These are phyloP conservation scores for Podargus strigoides DNA, from an alignment of 2,797 vertebrate genomes.

Conservation along the genomic window DNA sequence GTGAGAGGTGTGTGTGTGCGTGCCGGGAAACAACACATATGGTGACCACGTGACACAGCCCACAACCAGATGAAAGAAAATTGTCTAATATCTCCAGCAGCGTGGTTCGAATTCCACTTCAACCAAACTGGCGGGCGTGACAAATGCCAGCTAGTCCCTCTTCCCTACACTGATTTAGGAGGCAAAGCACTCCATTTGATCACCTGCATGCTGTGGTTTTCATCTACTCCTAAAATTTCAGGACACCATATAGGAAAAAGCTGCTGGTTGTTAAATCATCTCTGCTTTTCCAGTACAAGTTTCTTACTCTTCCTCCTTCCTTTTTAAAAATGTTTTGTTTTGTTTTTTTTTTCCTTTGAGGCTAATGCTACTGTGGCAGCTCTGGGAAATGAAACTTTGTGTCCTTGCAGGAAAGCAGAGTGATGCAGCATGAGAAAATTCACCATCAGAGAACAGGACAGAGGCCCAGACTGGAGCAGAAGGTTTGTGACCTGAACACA, in stretches of 20 bases:
- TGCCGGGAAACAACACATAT: slow-evolving; percentile 49
- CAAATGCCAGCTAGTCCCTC: slow-evolving; percentile 59
- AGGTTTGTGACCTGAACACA: not conserved
- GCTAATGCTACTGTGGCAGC: not conserved
- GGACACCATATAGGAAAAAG: slow-evolving; percentile 24
- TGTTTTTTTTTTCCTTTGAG: not conserved
- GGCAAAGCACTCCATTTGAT: slow-evolving; percentile 26
- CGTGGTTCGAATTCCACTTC: slow-evolving; percentile 59
- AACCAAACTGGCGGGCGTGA: slow-evolving; percentile 57
- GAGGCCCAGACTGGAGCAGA: not conserved
- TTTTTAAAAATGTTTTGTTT: not conserved
- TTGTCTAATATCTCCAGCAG: slow-evolving; percentile 64
- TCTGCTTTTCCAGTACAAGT: not conserved
- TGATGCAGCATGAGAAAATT: not conserved
- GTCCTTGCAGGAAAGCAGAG: not conserved
- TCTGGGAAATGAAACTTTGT: not conserved
- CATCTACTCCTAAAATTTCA: slow-evolving; percentile 12
- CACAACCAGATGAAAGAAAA: slow-evolving; percentile 69
- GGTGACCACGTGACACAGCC: slow-evolving; percentile 64
- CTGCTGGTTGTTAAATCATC: slow-evolving; percentile 37
- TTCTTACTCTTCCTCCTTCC: not conserved
- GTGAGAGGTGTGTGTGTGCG: slow-evolving; percentile 13
- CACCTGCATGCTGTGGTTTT: slow-evolving; percentile 48
- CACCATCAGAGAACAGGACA: not conserved
- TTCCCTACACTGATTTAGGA: slow-evolving; percentile 25